Base-by-base conservation (phyloP, 2,113 vertebrate species). In the Sigmodon hispidus region DNA sequence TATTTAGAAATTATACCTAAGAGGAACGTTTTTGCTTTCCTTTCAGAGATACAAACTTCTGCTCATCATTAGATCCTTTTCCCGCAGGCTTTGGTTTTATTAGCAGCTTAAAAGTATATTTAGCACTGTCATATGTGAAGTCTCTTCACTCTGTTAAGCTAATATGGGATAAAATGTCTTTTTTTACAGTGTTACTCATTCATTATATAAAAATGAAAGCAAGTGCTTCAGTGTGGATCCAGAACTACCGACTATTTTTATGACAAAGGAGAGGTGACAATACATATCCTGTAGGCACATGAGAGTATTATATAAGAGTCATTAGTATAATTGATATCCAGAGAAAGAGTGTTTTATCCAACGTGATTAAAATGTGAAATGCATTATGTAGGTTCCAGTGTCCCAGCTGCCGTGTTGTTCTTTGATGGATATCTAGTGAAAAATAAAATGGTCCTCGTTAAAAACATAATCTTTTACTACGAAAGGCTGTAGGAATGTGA, bases 251-350 rank as follows among this genome's bases (percentile, higher is more conserved):
- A 98, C 98, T 98, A 97, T 98, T 98, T 98, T 98, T 98, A 98
- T 98, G 98, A 98, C 98, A 98, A 98, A 98, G 97, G 97, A 95
- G 98, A 98, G 97, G 98, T 98, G 98, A 98, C 98, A 98, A 96
- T 98, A 96, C 97, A 96, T 96, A 97, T 98, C 98, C 98, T 91
- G 96, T 98, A 98, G 98, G 98, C 98, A 98, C 97, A 97, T 76
- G 94, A 97, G 98, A 97, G 97, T 98, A 98, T 98, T 98, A 98
- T 98, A 96, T 98, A 98, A 98, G 98, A 98, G 97, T 98, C 98
- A 98, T 99, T 98, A 98, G 98, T 96, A 97, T 98, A 99, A 98
- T 98, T 98, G 98, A 99, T 98, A 98, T 97, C 97, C 97, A 97
- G 97, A 98, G 98, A 98, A 98, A 98, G 96, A 98, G 94, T 98